Conservation (phyloP, 2,797 vertebrate genomes). For the Siniperca scherzeri region DNA sequence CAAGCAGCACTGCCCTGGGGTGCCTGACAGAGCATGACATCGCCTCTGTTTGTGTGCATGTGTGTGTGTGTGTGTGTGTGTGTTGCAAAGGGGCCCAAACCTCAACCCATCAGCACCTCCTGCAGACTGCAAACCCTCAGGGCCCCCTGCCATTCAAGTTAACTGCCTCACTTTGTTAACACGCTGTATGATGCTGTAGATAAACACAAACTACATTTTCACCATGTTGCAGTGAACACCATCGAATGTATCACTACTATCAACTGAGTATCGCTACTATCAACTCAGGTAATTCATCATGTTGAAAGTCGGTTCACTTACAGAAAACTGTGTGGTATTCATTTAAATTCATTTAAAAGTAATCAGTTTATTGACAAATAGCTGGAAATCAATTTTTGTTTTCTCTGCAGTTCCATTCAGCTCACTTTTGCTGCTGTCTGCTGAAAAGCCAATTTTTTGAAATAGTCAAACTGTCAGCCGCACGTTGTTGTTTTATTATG, state of each 20-base stretch:
- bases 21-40: constrained; percentile 70
- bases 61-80: constrained; percentile 8
- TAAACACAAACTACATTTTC: constrained; percentile 40
- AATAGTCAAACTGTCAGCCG: constrained; percentile 13
- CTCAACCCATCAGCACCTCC: constrained; percentile 67
- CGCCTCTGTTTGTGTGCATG: constrained; percentile 40
- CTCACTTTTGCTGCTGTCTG: constrained; percentile 2
- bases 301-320: constrained; percentile 4
- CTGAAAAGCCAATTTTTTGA: constrained; percentile 28
- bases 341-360: constrained; percentile 35
- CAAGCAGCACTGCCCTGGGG: constrained; percentile 74
- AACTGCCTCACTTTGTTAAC: constrained; percentile 54
- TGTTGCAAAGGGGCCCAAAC: constrained; percentile 42
- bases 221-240: constrained; percentile 37
- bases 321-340: constrained; percentile 6
- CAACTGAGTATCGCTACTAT: not conserved
- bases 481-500: not conserved
- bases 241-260: not conserved
- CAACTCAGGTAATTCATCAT: constrained; percentile 20
- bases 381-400: constrained; percentile 11
- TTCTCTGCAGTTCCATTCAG: not conserved
- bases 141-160: constrained; percentile 40
- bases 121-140: constrained; percentile 55
- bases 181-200: constrained; percentile 34
- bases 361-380: constrained; percentile 47